phyloP scores from a whole-genome alignment of 2,888 invertebrate genomes.

The Diabrotica balteata region DNA sequence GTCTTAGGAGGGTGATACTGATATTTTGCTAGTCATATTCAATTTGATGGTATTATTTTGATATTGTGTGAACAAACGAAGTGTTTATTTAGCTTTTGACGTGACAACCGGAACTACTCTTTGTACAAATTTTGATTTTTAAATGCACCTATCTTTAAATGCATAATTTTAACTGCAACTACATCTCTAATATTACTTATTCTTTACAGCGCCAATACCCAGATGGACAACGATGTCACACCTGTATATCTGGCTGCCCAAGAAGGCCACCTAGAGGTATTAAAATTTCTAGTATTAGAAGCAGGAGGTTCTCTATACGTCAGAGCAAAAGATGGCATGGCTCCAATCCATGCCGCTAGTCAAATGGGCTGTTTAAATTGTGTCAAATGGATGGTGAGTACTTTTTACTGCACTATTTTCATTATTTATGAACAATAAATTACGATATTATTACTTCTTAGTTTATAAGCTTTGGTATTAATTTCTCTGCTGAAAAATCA shows the following conservation, averaged over 20 bases:
- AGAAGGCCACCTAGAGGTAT: constrained; percentile 85
- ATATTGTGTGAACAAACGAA: too few species aligned
- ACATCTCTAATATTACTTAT: not conserved
- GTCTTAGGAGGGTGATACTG: too few species aligned
- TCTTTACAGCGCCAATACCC: constrained; percentile 80
- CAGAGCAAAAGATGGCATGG: constrained; percentile 88
- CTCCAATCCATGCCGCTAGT: constrained; percentile 87
- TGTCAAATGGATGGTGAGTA: constrained; percentile 87
- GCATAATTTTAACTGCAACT: too few species aligned
- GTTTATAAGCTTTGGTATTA: too few species aligned
- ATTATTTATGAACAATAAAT: not conserved
- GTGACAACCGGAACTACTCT: too few species aligned
- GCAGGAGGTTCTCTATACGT: constrained; percentile 85
- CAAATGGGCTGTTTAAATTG: constrained; percentile 88
- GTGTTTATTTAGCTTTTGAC: too few species aligned
- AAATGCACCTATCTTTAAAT: too few species aligned
- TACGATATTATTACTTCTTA: too few species aligned
- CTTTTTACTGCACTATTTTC: not conserved
- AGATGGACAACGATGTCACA: constrained; percentile 92
- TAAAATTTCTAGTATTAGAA: constrained; percentile 83
- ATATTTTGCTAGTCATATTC: too few species aligned
- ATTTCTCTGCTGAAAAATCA: too few species aligned
- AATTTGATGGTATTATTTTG: too few species aligned
- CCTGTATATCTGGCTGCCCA: constrained; percentile 89
- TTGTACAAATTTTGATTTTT: too few species aligned